Base-by-base conservation (phyloP, 1,140 invertebrate genomes). In the Venustaconcha ellipsiformis region DNA sequence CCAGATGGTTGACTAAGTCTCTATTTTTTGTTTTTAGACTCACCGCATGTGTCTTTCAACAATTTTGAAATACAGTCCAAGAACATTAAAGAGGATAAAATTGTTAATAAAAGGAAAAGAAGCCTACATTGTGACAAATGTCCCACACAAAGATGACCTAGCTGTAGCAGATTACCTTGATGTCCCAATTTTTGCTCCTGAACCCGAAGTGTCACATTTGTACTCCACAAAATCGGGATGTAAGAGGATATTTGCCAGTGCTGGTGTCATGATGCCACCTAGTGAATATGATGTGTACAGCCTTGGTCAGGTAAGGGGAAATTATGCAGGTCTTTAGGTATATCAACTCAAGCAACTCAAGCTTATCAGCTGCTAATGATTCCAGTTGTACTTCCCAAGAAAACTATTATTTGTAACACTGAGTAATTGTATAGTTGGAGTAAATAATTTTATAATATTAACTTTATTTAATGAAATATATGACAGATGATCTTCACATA, bases 191-290 rank as follows among this genome's bases (percentile, higher is more conserved):
- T 65, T 90, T 63, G 78, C 84, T 26, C 84, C 88, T 20, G 90
- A 90, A 67, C 90, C 90, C 26, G 88, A 90, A 48, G 81, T 90
- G 1, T 84, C 87, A 63, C 82, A 89, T 71, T 80, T 90, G 15
- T 89, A 88, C 72, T 87, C 86, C 14, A 88, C 88, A 3, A 90
- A 90, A 76, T 90, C 90, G n/a, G 89, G 88, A 1, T 86, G 84
- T 71, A 89, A 90, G 78, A 77, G 89, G 48, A 89, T 90, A 48
- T 90, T 90, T 81, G 82, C 84, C n/a, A 87, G 85, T 82, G 87
- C 88, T 70, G 81, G 82, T 60, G 86, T 89, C 20, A 78, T 83
- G n/a, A 83, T 86, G 48, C 88, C 90, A 20, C 88, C 88, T 13
- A 83, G 86, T 67, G 89, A 90, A 79, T 88, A 85, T 72, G 90